These are phyloP conservation scores for Idaea dimidiata DNA, from an alignment of 2,888 invertebrate species.

Conservation along the genomic window DNA sequence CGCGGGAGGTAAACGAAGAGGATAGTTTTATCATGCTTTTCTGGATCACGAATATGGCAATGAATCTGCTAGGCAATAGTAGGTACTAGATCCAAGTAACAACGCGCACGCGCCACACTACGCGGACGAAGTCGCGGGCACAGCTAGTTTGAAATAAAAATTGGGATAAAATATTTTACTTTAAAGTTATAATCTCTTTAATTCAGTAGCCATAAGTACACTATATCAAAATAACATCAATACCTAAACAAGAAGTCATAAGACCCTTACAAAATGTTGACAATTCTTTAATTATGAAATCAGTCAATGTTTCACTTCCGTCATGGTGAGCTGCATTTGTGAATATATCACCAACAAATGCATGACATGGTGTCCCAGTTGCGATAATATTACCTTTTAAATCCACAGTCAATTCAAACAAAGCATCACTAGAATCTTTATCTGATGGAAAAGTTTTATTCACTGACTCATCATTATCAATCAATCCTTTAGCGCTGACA, in stretches of 20 bases:
- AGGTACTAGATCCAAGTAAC: too few species aligned
- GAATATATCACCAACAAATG: slow-evolving; percentile 66
- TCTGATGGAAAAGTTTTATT: slow-evolving; percentile 12
- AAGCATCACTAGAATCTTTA: slow-evolving; percentile 23
- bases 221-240: slow-evolving; percentile 67
- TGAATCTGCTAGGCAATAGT: too few species aligned
- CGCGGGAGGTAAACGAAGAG: too few species aligned
- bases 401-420: slow-evolving; percentile 53
- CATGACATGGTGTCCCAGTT: slow-evolving; percentile 62
- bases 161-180: slow-evolving; percentile 5
- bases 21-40: too few species aligned
- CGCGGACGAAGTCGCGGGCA: too few species aligned
- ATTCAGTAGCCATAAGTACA: slow-evolving; percentile 10
- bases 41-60: too few species aligned
- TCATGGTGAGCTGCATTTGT: slow-evolving; percentile 51
- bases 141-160: too few species aligned
- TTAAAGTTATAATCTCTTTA: background rate
- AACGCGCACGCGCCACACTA: too few species aligned
- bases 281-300: slow-evolving; percentile 64
- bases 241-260: slow-evolving; percentile 63
- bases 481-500: slow-evolving; percentile 38
- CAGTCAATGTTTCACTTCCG: slow-evolving; percentile 50
- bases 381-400: slow-evolving; percentile 67
- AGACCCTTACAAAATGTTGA: slow-evolving; percentile 69
- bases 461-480: slow-evolving; percentile 17